These are phyloP conservation scores for Mechanitis messenoides DNA, from an alignment of 2,888 invertebrate species.

Conservation along the genomic window DNA sequence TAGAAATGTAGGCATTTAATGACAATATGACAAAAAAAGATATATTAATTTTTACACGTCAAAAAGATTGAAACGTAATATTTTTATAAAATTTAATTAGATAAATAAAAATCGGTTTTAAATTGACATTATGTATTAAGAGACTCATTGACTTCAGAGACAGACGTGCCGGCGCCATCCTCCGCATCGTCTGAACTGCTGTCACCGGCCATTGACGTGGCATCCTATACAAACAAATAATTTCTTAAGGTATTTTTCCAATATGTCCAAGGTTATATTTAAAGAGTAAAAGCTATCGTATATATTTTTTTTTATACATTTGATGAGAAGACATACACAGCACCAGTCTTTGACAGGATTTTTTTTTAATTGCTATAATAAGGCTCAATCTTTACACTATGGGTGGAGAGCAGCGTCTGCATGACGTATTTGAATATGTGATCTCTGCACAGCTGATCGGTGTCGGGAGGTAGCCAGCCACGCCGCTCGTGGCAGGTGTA, in stretches of 20 bases:
- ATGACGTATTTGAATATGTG: slow-evolving; percentile 82
- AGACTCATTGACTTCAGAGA: slow-evolving; percentile 30
- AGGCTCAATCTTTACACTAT: slow-evolving; percentile 54
- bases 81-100: not conserved
- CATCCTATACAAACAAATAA: slow-evolving; percentile 30
- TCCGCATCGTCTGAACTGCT: slow-evolving; percentile 45
- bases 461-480: slow-evolving; percentile 86
- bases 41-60: no score
- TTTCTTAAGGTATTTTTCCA: no score
- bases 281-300: no score
- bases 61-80: no score
- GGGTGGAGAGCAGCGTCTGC: slow-evolving; percentile 54
- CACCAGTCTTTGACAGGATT: not conserved
- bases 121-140: slow-evolving; percentile 13
- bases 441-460: slow-evolving; percentile 83
- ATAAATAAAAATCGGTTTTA: slow-evolving; percentile 5
- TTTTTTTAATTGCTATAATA: slow-evolving; percentile 11
- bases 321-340: no score
- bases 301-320: no score
- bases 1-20: no score
- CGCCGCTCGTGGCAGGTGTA: slow-evolving; percentile 82
- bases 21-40: no score
- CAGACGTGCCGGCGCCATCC: slow-evolving; percentile 16
- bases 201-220: slow-evolving; percentile 47
- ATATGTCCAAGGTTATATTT: no score